phyloP scores from a whole-genome alignment of 2,888 invertebrate genomes.

The Sphecodes monilicornis region DNA sequence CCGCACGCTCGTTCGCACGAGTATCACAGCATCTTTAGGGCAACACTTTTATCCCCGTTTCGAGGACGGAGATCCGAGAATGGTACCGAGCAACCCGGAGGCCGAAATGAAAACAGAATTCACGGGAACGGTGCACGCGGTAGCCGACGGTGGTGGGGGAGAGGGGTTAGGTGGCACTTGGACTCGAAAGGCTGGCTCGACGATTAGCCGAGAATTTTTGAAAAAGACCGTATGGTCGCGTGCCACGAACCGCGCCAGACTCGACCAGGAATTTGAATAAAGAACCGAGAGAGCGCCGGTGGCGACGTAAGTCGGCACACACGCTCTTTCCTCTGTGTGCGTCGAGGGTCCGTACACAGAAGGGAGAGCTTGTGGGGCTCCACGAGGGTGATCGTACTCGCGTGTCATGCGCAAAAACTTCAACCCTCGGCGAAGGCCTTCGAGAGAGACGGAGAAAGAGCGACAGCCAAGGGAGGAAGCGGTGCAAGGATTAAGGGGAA shows the following conservation, averaged over 20 bases:
- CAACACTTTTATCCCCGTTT: background rate
- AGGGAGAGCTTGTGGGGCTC: conserved; percentile 64
- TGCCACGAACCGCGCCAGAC: conserved; percentile 28
- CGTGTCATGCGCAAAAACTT: conserved; percentile 79
- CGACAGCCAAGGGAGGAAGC: background rate
- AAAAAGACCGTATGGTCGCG: background rate
- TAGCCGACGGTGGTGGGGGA: too few species aligned
- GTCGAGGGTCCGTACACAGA: conserved; percentile 37
- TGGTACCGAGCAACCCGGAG: too few species aligned
- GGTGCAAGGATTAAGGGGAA: conserved; percentile 49
- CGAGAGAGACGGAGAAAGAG: conserved; percentile 12
- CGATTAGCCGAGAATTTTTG: conserved; percentile 34
- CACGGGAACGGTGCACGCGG: background rate
- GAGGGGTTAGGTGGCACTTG: conserved; percentile 18
- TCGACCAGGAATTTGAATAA: conserved; percentile 74
- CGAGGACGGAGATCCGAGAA: background rate
- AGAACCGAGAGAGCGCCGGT: conserved; percentile 63
- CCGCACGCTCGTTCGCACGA: background rate
- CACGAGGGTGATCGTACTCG: conserved; percentile 78
- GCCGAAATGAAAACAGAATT: background rate
- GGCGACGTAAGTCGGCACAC: conserved; percentile 41
- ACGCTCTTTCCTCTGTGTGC: conserved; percentile 32
- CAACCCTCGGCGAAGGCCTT: conserved; percentile 64
- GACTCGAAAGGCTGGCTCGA: background rate
- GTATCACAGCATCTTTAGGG: background rate